These are phyloP conservation scores for Galaxea fascicularis DNA, from an alignment of 92 coral and sea anemone species.

Conservation along the genomic window DNA sequence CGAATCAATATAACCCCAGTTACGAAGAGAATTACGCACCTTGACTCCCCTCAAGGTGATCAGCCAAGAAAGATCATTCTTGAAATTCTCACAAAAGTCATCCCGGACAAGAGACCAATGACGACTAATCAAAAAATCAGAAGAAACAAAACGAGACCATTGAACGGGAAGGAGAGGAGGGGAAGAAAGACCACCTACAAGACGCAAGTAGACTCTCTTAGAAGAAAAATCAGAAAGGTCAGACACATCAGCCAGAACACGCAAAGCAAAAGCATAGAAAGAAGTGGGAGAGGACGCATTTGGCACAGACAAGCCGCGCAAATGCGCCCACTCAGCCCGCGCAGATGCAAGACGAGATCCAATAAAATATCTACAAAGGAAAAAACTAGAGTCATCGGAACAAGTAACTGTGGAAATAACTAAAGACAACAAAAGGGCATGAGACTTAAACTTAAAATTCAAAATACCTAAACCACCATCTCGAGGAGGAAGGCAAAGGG, in stretches of 20 bases:
- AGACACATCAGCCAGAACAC: background rate
- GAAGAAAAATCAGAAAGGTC: background rate
- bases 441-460: background rate
- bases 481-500: background rate
- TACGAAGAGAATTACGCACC: background rate
- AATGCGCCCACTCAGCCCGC: background rate
- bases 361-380: background rate
- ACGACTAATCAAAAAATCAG: background rate
- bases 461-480: background rate
- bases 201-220: background rate
- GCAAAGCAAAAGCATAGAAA: background rate
- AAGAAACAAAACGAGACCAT: background rate
- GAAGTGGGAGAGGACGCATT: background rate
- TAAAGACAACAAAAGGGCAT: background rate
- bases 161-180: too few relatives aligned
- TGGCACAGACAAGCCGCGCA: background rate
- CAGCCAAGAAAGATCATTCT: background rate
- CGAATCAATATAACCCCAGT: conserved; percentile 12
- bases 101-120: background rate
- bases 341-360: background rate
- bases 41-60: too few relatives aligned
- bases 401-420: background rate
- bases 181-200: too few relatives aligned
- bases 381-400: background rate
- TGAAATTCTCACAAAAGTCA: background rate